phyloP scores from a whole-genome alignment of 2,888 invertebrate species.

The Pachymerium ferrugineum region DNA sequence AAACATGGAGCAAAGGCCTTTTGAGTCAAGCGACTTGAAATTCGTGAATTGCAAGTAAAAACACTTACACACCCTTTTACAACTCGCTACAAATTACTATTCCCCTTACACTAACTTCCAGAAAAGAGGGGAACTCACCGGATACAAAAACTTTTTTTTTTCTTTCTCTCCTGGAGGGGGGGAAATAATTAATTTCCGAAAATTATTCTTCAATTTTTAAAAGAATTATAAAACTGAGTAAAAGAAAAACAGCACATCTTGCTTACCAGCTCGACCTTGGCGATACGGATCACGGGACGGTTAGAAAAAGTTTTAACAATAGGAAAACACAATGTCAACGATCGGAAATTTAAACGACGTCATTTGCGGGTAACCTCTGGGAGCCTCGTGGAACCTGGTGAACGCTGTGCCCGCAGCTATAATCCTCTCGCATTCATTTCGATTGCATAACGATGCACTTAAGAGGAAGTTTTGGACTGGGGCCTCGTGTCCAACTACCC shows the following conservation, averaged over 20 bases:
- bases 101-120: no score
- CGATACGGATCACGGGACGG: not conserved
- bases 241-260: not conserved
- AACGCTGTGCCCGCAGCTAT: conserved; percentile 1
- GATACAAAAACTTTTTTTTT: no score
- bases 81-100: not conserved
- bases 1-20: not conserved
- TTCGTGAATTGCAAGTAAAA: not conserved
- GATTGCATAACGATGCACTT: conserved; percentile 8
- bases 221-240: not conserved
- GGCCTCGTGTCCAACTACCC: not conserved
- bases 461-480: not conserved
- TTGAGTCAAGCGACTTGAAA: not conserved
- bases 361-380: not conserved
- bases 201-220: not conserved
- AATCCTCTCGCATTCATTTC: conserved; percentile 5
- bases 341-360: not conserved
- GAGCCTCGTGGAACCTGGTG: no score
- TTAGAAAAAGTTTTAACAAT: not conserved
- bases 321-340: not conserved
- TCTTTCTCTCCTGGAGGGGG: no score
- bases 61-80: not conserved
- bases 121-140: no score
- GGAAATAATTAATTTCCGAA: no score
- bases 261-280: not conserved